Evolutionary conservation across 2,888 invertebrate genomes (phyloP).

Genomic region (Drosophila mercatorum): DNA sequence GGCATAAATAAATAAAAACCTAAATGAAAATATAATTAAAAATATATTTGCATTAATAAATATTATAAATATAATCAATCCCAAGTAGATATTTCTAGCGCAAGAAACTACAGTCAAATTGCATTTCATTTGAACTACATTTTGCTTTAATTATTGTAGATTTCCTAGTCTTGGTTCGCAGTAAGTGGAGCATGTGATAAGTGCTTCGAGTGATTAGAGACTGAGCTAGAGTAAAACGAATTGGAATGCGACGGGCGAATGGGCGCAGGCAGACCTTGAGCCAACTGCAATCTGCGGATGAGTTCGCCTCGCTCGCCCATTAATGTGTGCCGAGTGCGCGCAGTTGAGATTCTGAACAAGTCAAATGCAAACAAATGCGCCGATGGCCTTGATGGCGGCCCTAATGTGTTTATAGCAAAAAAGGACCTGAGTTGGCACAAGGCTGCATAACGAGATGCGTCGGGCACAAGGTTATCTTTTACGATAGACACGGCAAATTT

Average conservation of each 20-base stretch:
- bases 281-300: slow-evolving; percentile 2
- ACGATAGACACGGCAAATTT: slow-evolving; percentile 58
- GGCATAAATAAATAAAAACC: too few species aligned
- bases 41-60: too few species aligned
- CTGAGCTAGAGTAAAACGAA: not conserved
- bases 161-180: not conserved
- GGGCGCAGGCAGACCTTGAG: slow-evolving; percentile 29
- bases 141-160: not conserved
- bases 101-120: not conserved
- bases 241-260: slow-evolving; percentile 18
- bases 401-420: slow-evolving; percentile 66
- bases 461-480: slow-evolving; percentile 67
- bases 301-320: slow-evolving; percentile 34
- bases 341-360: slow-evolving; percentile 55
- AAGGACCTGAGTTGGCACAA: slow-evolving; percentile 28
- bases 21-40: too few species aligned
- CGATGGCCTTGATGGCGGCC: slow-evolving; percentile 68
- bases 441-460: slow-evolving; percentile 30
- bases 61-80: too few species aligned
- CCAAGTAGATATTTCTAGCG: too few species aligned
- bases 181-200: not conserved
- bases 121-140: too few species aligned
- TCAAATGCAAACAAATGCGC: slow-evolving; percentile 65
- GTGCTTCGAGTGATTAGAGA: not conserved
- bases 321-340: slow-evolving; percentile 39